A percentile compares a stretch with the other conserved stretches of the same genome.
phyloP scores from a whole-genome alignment of 2,113 vertebrate species.

The Oryzias melastigma region DNA sequence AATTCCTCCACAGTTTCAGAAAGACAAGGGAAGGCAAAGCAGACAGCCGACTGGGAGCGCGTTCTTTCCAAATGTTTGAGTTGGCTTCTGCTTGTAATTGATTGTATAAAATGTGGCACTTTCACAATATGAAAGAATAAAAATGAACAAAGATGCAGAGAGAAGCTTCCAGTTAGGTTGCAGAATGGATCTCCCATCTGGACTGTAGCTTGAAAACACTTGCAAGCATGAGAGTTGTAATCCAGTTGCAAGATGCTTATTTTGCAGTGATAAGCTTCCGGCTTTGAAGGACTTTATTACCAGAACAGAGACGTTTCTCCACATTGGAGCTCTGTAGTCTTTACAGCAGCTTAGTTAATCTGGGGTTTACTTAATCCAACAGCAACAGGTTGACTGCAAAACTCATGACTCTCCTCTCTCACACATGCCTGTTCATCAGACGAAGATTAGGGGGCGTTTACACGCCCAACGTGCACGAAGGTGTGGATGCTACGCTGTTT shows the following conservation, averaged over 20 bases:
- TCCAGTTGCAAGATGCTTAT: constrained; percentile 75
- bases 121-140: constrained; percentile 36
- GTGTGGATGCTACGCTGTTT: background rate
- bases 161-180: constrained; percentile 48
- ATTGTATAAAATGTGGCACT: constrained; percentile 52
- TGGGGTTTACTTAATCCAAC: constrained; percentile 59
- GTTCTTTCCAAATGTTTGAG: constrained; percentile 43
- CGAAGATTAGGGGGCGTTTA: background rate
- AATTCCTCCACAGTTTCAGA: constrained; percentile 8
- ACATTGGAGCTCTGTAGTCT: constrained; percentile 52
- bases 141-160: constrained; percentile 12
- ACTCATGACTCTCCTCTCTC: constrained; percentile 17
- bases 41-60: constrained; percentile 44
- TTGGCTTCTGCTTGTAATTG: constrained; percentile 48
- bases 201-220: constrained; percentile 54
- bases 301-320: constrained; percentile 51
- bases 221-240: constrained; percentile 65
- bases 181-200: constrained; percentile 67
- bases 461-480: background rate
- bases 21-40: constrained; percentile 35
- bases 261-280: constrained; percentile 70
- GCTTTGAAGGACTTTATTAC: constrained; percentile 69
- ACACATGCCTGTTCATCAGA: constrained; percentile 26
- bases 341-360: constrained; percentile 62
- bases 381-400: constrained; percentile 36